Conservation (phyloP, 1,140 invertebrate species). For the Linepithema humile region DNA sequence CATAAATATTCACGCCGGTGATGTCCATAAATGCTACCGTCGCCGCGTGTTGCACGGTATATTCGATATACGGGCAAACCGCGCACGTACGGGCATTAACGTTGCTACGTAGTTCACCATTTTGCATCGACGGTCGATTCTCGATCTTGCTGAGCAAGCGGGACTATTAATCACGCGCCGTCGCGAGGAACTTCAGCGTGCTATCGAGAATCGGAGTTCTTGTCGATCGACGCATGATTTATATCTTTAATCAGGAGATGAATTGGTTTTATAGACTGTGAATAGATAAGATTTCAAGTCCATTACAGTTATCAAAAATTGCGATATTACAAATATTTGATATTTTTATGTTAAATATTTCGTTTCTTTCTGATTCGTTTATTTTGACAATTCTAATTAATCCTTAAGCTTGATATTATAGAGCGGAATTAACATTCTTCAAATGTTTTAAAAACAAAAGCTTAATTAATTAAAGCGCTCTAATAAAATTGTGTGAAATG, state of each 20-base stretch:
- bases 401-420: not conserved
- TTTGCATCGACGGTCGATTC: conserved; percentile 33
- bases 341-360: not conserved
- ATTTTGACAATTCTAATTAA: not conserved
- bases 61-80: conserved; percentile 16
- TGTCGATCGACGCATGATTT: conserved; percentile 23
- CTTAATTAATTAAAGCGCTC: too few species aligned
- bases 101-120: conserved; percentile 13
- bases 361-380: not conserved
- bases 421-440: not conserved
- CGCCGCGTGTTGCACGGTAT: conserved; percentile 59
- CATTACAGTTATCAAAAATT: not conserved
- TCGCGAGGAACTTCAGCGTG: not conserved
- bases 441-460: too few species aligned
- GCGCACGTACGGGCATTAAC: not conserved
- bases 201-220: conserved; percentile 29
- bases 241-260: conserved; percentile 35
- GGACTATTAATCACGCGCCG: conserved; percentile 38
- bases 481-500: not conserved
- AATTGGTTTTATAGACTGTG: conserved; percentile 6
- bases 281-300: not conserved
- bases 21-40: conserved; percentile 82
- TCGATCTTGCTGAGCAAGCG: conserved; percentile 15
- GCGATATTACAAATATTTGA: not conserved
- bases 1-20: conserved; percentile 83